These are phyloP conservation scores for Tinea trinotella DNA, from an alignment of 2,888 invertebrate species.

Conservation along the genomic window DNA sequence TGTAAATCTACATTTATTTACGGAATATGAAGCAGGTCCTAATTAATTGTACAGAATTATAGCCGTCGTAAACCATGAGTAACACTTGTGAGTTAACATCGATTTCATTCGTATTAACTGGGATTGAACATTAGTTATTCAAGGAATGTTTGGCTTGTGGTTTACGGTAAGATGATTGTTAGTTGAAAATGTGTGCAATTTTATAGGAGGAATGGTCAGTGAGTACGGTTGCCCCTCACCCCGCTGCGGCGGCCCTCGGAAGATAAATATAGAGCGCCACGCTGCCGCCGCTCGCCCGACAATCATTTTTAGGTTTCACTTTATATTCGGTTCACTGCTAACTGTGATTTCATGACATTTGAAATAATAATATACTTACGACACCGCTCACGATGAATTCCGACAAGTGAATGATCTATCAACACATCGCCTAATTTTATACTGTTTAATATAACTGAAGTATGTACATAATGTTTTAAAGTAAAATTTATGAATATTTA, in stretches of 20 bases:
- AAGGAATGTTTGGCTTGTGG: not conserved
- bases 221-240: not conserved
- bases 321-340: constrained; percentile 16
- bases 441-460: too few species aligned
- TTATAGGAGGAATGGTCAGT: not conserved
- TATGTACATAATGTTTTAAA: too few species aligned
- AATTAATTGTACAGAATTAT: not conserved
- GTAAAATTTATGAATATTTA: too few species aligned
- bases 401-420: too few species aligned
- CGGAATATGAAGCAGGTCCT: not conserved
- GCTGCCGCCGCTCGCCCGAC: constrained; percentile 11
- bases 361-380: constrained; percentile 11
- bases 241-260: constrained; percentile 5
- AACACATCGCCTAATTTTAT: too few species aligned
- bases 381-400: too few species aligned
- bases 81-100: not conserved
- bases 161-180: not conserved
- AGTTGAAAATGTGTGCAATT: not conserved
- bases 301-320: not conserved
- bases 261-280: not conserved
- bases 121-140: too few species aligned
- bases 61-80: not conserved
- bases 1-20: not conserved
- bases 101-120: not conserved
- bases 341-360: not conserved